Evolutionary conservation across 2,888 invertebrate species (phyloP).

Genomic region (Stratiomys singularior): DNA sequence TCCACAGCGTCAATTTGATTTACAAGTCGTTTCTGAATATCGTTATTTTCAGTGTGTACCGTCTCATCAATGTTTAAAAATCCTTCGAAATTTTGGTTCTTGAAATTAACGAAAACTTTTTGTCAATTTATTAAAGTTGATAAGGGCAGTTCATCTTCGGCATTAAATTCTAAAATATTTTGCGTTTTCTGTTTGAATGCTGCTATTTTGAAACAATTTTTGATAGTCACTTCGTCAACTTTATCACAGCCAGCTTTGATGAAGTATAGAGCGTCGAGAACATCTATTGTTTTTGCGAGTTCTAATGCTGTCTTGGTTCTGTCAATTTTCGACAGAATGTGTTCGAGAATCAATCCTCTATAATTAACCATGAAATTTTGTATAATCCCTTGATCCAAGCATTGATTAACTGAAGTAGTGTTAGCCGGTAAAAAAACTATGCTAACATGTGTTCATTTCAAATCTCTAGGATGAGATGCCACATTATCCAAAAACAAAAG

Average conservation of each 20-base stretch:
- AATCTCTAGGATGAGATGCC: no score
- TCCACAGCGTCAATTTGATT: slow-evolving; percentile 31
- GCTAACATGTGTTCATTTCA: no score
- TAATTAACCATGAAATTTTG: slow-evolving; percentile 11
- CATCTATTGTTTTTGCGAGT: no score
- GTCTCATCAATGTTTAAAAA: not conserved
- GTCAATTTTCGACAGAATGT: no score
- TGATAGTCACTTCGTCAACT: not conserved
- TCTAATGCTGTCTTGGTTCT: slow-evolving; percentile 5
- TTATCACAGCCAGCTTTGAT: slow-evolving; percentile 6
- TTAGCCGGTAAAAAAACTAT: not conserved
- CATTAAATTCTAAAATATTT: no score
- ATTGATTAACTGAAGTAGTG: not conserved
- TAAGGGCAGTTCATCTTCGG: no score
- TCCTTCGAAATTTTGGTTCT: no score
- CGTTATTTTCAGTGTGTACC: slow-evolving; percentile 14
- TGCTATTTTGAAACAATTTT: slow-evolving; percentile 5
- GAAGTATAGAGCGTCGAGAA: no score
- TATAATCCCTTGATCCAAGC: no score
- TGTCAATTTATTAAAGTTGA: slow-evolving; percentile 1
- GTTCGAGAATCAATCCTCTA: slow-evolving; percentile 11
- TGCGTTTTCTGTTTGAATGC: slow-evolving; percentile 12
- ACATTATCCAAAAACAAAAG: no score
- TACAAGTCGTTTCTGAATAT: slow-evolving; percentile 7
- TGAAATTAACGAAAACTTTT: not conserved